Percentiles rank a stretch among this genome's conserved stretches.
Conservation (phyloP, 2,113 vertebrate genomes). For the Chaetodon trifascialis region DNA sequence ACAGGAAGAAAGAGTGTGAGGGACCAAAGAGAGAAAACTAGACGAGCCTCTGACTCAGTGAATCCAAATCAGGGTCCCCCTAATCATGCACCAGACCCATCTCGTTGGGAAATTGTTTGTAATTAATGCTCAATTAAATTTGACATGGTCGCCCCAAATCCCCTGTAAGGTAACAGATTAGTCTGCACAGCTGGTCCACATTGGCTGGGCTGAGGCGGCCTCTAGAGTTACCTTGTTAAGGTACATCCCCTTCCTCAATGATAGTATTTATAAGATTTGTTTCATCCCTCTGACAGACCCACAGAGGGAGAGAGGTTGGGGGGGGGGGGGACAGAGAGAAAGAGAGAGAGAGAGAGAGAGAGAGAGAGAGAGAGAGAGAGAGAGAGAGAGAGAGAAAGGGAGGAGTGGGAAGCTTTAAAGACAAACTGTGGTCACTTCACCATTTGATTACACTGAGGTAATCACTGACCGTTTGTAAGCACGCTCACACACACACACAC, state of each 20-base stretch:
- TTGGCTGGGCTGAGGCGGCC: conserved; percentile 58
- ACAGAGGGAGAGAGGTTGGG: neutral
- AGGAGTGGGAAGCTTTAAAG: conserved; percentile 31
- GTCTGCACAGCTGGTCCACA: conserved; percentile 81
- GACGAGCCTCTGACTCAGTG: conserved; percentile 14
- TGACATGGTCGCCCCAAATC: conserved; percentile 76
- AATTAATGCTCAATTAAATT: conserved; percentile 84
- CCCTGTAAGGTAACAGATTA: conserved; percentile 79
- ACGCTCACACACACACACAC: conserved; percentile 25
- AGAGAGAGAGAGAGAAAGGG: too few species aligned
- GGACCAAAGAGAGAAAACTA: conserved; percentile 13
- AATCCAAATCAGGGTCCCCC: conserved; percentile 35
- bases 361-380: too few species aligned
- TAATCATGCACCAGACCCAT: conserved; percentile 60
- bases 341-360: too few species aligned
- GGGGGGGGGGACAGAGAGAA: too few species aligned
- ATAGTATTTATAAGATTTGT: conserved; percentile 79
- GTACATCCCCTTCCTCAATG: conserved; percentile 75
- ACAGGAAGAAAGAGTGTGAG: conserved; percentile 35
- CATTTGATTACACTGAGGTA: conserved; percentile 71
- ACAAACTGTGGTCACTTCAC: conserved; percentile 45
- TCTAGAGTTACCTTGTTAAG: conserved; percentile 80
- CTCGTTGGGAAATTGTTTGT: conserved; percentile 76
- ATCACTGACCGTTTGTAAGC: conserved; percentile 61
- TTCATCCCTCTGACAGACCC: conserved; percentile 51